Evolutionary conservation across 2,888 invertebrate species (phyloP), one percentile per base, ranked within the genome.

Genomic region (Lomographa bimaculata): DNA sequence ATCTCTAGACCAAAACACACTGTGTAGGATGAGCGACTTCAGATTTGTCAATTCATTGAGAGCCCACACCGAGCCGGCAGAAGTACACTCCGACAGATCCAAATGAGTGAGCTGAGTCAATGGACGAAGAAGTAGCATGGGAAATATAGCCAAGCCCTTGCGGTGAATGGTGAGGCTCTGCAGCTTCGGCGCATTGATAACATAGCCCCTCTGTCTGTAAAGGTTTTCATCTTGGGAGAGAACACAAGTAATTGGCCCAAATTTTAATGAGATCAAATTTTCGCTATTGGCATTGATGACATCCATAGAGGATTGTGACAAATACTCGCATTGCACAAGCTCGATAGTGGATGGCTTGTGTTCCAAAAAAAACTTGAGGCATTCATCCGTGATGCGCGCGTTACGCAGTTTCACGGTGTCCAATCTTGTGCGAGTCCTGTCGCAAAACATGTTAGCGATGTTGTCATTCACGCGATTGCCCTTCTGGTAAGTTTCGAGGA

Each of bases 271-370:
- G 33, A 91, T 85, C 35, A 97, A 80, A 64, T 93, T 93, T 45
- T 91, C 90, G 18, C 94, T 93, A 67, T 93, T 90, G 37, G 85
- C 86, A 54, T 94, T 94, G 30, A 97, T 91, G 37, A 91, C 81
- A 43, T 92, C 91, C 46, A 96, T 89, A 9, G 93, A 91, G 9
- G 82, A 73, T 21, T 91, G 85, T 0, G 93, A 92, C 24, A 97
- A 79, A 49, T 91, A 90, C 47, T 91, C 90, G 71, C 96, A 96
- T 59, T 95, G 93, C 38, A 92, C 91, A 49, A 97, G 86, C 54
- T 96, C 94, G 27, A 98, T 79, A 49, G 94, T 94, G 6, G 90
- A 81, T 19, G 96, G 90, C 50, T 93, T 92, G 76, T 97, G 97
- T 29, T 91, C 90, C 73, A 95, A 83, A 7, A 97, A 79, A 32